Evolutionary conservation across 2,113 vertebrate genomes (phyloP), one percentile per base, ranked within the genome.

Genomic region (Prolemur simus): DNA sequence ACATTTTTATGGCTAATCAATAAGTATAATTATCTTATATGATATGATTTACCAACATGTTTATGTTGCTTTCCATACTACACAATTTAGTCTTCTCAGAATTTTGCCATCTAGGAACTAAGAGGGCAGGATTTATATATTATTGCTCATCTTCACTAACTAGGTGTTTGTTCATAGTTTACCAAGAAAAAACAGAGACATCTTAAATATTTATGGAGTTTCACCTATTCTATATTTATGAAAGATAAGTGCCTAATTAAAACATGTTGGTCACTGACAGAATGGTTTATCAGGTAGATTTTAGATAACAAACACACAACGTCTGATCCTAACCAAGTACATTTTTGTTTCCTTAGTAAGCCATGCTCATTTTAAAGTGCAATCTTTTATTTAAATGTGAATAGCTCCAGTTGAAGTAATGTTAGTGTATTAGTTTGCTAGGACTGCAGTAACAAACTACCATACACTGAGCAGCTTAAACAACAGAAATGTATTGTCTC

Each of bases 391-490:
- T 39, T 89, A 47, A 56, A 20, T n/a, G 18, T 27, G 60, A 52
- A 17, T 11, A 21, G 1, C 60, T 42, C 29, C 14, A 37, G 12
- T 1, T 15, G 6, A 6, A 45, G 1, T 3, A 4, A 29, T 14
- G 13, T 11, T 39, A 3, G 9, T 29, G 10, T 64, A 1, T 47
- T 27, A 2, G 2, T 42, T 49, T 87, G 2, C 82, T 4, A 42
- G 69, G 32, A 23, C 21, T 76, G 8, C 47, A 39, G 2, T 37
- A 78, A 13, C 42, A 11, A 63, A 56, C n/a, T 23, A 11, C 34
- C 69, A 42, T 23, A 25, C 2, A 7, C 0, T 21, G 25, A 68
- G 1, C 20, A n/a, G 2, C 42, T 81, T 17, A n/a, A 23, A 20
- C 13, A 39, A 4, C 6, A 12, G 29, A 74, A 34, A n/a, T 6